phyloP scores from a whole-genome alignment of 2,797 vertebrate species.

The Erethizon dorsatum region DNA sequence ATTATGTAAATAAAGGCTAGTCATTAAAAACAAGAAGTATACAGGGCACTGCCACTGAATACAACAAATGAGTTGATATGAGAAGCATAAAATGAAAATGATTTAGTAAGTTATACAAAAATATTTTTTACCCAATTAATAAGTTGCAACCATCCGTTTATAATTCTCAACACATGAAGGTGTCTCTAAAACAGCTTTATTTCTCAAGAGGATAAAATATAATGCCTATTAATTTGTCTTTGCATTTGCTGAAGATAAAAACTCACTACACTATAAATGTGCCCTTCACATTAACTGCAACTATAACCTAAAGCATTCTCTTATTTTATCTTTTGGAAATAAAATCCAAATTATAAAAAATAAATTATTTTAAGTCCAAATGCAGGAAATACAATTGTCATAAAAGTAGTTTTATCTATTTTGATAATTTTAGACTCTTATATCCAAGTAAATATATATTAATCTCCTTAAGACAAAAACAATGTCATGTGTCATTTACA shows the following conservation, averaged over 20 bases:
- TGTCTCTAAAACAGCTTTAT: not conserved
- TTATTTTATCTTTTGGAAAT: slow-evolving; percentile 14
- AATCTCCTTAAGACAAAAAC: slow-evolving; percentile 49
- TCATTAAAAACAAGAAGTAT: slow-evolving; percentile 27
- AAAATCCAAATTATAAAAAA: slow-evolving; percentile 45
- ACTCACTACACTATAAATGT: not conserved
- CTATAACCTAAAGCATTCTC: not conserved
- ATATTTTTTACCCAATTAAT: slow-evolving; percentile 19
- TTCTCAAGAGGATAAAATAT: slow-evolving; percentile 19
- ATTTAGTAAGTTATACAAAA: not conserved
- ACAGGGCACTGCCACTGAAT: not conserved
- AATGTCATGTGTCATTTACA: not conserved
- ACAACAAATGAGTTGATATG: not conserved
- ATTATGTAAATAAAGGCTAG: not conserved
- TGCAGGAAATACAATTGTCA: not conserved
- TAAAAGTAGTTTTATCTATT: slow-evolving; percentile 37
- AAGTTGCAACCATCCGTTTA: not conserved
- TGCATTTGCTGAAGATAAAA: slow-evolving; percentile 36
- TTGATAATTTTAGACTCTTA: slow-evolving; percentile 19
- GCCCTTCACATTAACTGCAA: slow-evolving; percentile 15
- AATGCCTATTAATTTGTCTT: slow-evolving; percentile 3
- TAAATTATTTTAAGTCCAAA: slow-evolving; percentile 44
- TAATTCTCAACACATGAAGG: slow-evolving; percentile 14
- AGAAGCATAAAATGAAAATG: slow-evolving; percentile 8
- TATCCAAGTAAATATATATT: slow-evolving; percentile 23